Percentiles rank a stretch among this genome's conserved stretches.
These are phyloP conservation scores for Carabus problematicus DNA, from an alignment of 2,888 invertebrate genomes.

Conservation along the genomic window DNA sequence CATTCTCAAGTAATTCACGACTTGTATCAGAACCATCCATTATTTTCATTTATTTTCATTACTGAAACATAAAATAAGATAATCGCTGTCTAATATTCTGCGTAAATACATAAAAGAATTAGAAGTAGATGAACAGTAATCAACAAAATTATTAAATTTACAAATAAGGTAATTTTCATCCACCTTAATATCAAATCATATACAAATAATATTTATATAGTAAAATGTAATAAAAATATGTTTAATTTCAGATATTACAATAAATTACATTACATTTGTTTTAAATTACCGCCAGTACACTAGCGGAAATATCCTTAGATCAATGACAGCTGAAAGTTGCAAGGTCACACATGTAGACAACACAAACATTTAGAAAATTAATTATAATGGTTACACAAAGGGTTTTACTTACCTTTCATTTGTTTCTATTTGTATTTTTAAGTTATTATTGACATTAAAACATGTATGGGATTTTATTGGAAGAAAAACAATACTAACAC, in stretches of 20 bases:
- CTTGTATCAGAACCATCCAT: constrained; percentile 40
- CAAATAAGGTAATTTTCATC: too few relatives aligned
- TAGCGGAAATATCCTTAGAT: constrained; percentile 28
- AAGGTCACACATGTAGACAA: constrained; percentile 43
- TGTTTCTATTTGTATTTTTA: constrained; percentile 17
- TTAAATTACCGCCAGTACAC: constrained; percentile 26
- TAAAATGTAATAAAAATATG: too few relatives aligned
- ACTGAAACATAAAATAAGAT: constrained; percentile 16
- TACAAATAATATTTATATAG: too few relatives aligned
- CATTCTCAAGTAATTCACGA: constrained; percentile 54
- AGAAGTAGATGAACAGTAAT: too few relatives aligned
- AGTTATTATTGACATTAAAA: constrained; percentile 18
- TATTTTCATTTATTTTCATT: constrained; percentile 27
- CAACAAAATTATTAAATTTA: too few relatives aligned
- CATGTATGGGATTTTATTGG: constrained; percentile 12
- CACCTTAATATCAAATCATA: too few relatives aligned
- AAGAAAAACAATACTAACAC: constrained; percentile 32
- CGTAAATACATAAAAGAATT: not conserved
- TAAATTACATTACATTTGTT: constrained; percentile 15
- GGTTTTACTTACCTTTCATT: constrained; percentile 16
- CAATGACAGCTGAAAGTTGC: constrained; percentile 41
- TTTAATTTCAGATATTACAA: not conserved
- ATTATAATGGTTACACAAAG: not conserved
- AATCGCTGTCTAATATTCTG: not conserved
- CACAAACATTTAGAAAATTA: constrained; percentile 22